Conservation (phyloP, 1,140 invertebrate species). For the honey bee (Apis mellifera) region Amel_HAv3.1 CM009933.2:12634501-12635000, state of each 20-base stretch:
- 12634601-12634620: constrained; percentile 23
- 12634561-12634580: constrained; percentile 23
- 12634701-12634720: constrained; percentile 51
- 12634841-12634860: too few species aligned
- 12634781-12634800: constrained; percentile 35
- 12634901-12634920: not conserved
- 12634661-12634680: constrained; percentile 67
- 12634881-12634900: too few species aligned
- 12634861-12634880: not conserved
- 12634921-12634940: not conserved
- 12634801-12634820: constrained; percentile 6
- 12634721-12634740: constrained; percentile 68
- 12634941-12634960: constrained; percentile 38
- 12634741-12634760: constrained; percentile 54
- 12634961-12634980: not conserved
- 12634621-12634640: constrained; percentile 13
- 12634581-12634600: constrained; percentile 58
- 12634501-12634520: too few species aligned
- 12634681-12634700: constrained; percentile 71
- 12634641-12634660: constrained; percentile 57
- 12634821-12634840: not conserved
- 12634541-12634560: constrained; percentile 26
- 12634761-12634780: constrained; percentile 26
- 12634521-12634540: not conserved
- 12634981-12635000: constrained; percentile 15